Percentiles rank a stretch among this genome's conserved stretches.
phyloP scores from a whole-genome alignment of 2,888 invertebrate genomes.

The Drosophila incognita region DNA sequence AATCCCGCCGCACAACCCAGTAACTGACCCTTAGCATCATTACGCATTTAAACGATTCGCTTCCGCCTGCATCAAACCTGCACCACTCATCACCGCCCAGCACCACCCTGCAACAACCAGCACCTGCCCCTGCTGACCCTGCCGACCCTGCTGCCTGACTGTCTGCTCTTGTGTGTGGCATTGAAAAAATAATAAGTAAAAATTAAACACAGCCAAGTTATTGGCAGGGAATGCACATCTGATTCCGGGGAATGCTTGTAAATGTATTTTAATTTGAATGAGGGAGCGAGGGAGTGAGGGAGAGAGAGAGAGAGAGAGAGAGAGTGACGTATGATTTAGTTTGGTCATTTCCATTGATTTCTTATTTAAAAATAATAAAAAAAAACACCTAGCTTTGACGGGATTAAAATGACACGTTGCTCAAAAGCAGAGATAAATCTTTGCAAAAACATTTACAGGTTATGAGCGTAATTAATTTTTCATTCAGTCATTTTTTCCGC shows the following conservation, averaged over 20 bases:
- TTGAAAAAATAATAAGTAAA: not conserved
- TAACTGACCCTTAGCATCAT: slow-evolving; percentile 58
- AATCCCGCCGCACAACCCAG: slow-evolving; percentile 9
- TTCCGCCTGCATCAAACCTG: slow-evolving; percentile 18
- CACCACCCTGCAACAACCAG: not conserved
- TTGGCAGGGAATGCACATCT: slow-evolving; percentile 36
- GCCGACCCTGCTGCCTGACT: not conserved
- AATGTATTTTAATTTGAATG: slow-evolving; percentile 22
- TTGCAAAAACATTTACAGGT: not conserved
- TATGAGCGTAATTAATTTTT: not conserved
- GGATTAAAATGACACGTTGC: not conserved
- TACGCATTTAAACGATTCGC: slow-evolving; percentile 66
- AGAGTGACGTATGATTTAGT: not conserved
- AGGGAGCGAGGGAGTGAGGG: no score
- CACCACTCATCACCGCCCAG: slow-evolving; percentile 6
- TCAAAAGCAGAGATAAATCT: not conserved
- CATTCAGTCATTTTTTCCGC: not conserved
- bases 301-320: not conserved
- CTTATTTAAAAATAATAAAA: not conserved
- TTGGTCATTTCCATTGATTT: slow-evolving; percentile 1
- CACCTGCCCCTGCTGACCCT: not conserved
- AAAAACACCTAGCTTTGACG: not conserved
- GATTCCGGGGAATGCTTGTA: slow-evolving; percentile 11
- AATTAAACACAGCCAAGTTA: slow-evolving; percentile 22
- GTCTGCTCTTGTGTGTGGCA: slow-evolving; percentile 7